Evolutionary conservation across 1,140 invertebrate genomes (phyloP).

Genomic region (Drosophila santomea): DNA sequence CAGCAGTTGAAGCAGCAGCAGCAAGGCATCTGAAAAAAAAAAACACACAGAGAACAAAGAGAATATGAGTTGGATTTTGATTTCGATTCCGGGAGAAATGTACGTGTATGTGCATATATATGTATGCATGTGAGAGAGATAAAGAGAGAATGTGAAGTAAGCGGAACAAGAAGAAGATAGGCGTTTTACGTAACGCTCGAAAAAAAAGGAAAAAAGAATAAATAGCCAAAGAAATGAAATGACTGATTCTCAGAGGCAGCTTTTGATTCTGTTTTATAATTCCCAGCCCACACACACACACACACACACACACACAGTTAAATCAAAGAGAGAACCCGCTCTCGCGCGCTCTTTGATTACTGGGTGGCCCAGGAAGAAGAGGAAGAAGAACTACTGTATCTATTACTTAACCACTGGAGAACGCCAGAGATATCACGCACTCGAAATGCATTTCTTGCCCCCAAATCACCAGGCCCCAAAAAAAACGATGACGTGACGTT

Average conservation of each 20-base stretch:
- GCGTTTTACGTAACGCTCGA: conserved; percentile 54
- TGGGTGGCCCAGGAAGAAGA: conserved; percentile 2
- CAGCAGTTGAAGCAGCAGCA: conserved; percentile 40
- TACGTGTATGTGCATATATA: not conserved
- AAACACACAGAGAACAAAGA: conserved; percentile 33
- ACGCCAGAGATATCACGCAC: conserved; percentile 23
- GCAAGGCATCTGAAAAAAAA: conserved; percentile 56
- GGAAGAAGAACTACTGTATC: conserved; percentile 42
- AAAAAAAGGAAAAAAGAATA: conserved; percentile 16
- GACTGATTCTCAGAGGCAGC: conserved; percentile 66
- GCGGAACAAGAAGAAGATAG: conserved; percentile 2
- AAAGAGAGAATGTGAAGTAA: conserved; percentile 6
- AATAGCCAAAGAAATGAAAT: conserved; percentile 47
- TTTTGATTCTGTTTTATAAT: conserved; percentile 84
- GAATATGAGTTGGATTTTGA: conserved; percentile 41
- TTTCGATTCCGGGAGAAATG: conserved; percentile 25
- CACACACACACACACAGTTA: conserved; percentile 12
- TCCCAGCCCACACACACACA: conserved; percentile 22
- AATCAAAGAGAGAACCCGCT: conserved; percentile 1
- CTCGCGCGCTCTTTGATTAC: conserved; percentile 24
- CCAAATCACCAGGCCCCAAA: not conserved
- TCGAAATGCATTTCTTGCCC: conserved; percentile 23
- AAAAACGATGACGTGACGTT: conserved; percentile 39
- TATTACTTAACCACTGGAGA: conserved; percentile 59
- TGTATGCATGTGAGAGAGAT: not conserved